Percentiles rank a stretch among this genome's conserved stretches.
phyloP scores from a whole-genome alignment of 2,888 invertebrate genomes.

The Malthinus seriepunctatus region DNA sequence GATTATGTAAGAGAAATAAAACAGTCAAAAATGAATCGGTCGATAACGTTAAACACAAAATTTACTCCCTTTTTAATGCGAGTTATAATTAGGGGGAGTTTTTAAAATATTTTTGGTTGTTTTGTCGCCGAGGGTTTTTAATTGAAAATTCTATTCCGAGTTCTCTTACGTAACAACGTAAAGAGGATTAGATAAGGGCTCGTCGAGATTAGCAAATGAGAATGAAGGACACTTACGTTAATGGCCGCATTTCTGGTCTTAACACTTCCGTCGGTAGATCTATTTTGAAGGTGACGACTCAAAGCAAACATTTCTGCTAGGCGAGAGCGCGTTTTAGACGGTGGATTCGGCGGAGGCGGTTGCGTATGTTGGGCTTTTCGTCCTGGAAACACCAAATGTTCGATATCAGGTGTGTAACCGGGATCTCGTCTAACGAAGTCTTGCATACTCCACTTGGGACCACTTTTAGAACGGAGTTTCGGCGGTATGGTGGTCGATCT shows the following conservation, averaged over 20 bases:
- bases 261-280: constrained; percentile 48
- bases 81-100: no score
- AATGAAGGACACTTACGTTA: constrained; percentile 43
- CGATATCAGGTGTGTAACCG: constrained; percentile 61
- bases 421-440: constrained; percentile 57
- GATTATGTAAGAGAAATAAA: no score
- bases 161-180: background rate
- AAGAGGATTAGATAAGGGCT: background rate
- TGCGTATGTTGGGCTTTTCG: constrained; percentile 53
- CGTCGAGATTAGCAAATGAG: background rate
- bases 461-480: constrained; percentile 23
- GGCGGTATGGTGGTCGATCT: constrained; percentile 22
- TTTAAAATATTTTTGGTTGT: no score
- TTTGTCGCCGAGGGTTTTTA: no score
- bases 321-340: constrained; percentile 52
- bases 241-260: constrained; percentile 42
- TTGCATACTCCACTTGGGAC: constrained; percentile 48
- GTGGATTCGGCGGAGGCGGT: constrained; percentile 47
- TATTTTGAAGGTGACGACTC: constrained; percentile 53
- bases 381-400: constrained; percentile 61
- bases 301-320: constrained; percentile 60
- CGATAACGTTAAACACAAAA: no score
- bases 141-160: background rate
- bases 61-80: no score
- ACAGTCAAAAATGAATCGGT: no score